A percentile compares a stretch with the other conserved stretches of the same genome.
Evolutionary conservation across 2,797 vertebrate species (phyloP).

Genomic region (Pristis pectinata): DNA sequence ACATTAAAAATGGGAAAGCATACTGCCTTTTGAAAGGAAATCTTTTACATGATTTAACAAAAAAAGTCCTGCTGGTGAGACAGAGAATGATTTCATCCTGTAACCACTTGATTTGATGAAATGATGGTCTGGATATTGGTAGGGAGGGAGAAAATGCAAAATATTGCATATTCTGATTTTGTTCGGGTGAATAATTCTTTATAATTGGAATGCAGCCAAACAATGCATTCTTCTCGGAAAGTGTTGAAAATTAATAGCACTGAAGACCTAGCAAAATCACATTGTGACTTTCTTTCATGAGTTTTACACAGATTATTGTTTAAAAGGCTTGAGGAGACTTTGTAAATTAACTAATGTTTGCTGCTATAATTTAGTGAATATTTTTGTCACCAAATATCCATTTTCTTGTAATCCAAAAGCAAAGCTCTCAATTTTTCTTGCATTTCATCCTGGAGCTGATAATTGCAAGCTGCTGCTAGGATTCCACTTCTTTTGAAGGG

Average conservation of each 20-base stretch:
- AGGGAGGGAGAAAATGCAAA: neutral
- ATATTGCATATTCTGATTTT: neutral
- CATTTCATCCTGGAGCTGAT: neutral
- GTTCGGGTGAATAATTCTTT: neutral
- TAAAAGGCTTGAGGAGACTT: neutral
- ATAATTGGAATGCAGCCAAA: neutral
- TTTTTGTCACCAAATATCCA: neutral
- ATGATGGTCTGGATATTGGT: neutral
- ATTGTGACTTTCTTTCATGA: neutral
- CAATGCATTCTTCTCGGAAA: neutral
- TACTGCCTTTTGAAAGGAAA: neutral
- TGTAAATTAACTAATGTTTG: neutral
- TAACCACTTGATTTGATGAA: neutral
- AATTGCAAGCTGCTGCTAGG: neutral
- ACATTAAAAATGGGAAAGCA: neutral
- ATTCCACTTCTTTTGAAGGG: neutral
- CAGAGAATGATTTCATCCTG: neutral
- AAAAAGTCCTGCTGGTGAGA: neutral
- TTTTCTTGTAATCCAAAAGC: neutral
- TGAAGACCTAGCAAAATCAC: neutral
- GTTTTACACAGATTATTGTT: neutral
- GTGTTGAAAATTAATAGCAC: neutral
- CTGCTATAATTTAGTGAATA: neutral
- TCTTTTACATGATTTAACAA: neutral
- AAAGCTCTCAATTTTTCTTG: neutral